Conservation (phyloP, 2,113 vertebrate species). For the Laticauda colubrina region DNA sequence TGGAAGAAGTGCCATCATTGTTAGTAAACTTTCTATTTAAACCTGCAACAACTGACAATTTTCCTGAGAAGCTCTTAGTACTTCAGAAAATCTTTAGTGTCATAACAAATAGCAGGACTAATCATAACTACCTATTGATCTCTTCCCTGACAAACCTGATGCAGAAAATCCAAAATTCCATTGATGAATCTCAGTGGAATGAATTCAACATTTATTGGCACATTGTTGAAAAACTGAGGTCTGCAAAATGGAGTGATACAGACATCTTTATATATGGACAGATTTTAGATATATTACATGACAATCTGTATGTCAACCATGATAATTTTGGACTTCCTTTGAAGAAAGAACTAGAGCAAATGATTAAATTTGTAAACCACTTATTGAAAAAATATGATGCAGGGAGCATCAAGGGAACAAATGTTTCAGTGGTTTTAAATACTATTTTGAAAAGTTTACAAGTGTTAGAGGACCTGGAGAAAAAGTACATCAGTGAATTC, state of each 20-base stretch:
- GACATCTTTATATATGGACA: slow-evolving; percentile 4
- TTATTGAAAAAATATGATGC: slow-evolving; percentile 23
- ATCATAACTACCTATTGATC: slow-evolving; percentile 38
- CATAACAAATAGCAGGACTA: slow-evolving; percentile 30
- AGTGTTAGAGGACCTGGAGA: slow-evolving; percentile 41
- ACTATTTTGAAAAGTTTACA: slow-evolving; percentile 26
- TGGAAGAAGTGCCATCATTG: slow-evolving; percentile 41
- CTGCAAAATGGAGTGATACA: slow-evolving; percentile 31
- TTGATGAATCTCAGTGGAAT: slow-evolving; percentile 2
- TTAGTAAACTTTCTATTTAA: slow-evolving; percentile 46
- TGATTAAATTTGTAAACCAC: slow-evolving; percentile 15
- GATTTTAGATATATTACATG: slow-evolving; percentile 41
- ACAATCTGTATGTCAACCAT: slow-evolving; percentile 3
- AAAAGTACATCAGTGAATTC: slow-evolving; percentile 37
- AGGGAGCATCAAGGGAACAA: background rate
- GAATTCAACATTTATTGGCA: slow-evolving; percentile 28
- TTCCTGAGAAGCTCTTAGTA: slow-evolving; percentile 36
- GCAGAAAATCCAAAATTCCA: slow-evolving; percentile 27
- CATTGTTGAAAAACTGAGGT: slow-evolving; percentile 42
- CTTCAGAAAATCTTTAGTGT: slow-evolving; percentile 44
- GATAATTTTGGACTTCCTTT: slow-evolving; percentile 33
- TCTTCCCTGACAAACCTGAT: slow-evolving; percentile 43
- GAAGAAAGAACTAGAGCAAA: slow-evolving; percentile 29
- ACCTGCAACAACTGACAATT: slow-evolving; percentile 30
- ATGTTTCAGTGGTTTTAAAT: slow-evolving; percentile 33